Conservation (phyloP, 2,797 vertebrate species). For the Australoheros facetus region DNA sequence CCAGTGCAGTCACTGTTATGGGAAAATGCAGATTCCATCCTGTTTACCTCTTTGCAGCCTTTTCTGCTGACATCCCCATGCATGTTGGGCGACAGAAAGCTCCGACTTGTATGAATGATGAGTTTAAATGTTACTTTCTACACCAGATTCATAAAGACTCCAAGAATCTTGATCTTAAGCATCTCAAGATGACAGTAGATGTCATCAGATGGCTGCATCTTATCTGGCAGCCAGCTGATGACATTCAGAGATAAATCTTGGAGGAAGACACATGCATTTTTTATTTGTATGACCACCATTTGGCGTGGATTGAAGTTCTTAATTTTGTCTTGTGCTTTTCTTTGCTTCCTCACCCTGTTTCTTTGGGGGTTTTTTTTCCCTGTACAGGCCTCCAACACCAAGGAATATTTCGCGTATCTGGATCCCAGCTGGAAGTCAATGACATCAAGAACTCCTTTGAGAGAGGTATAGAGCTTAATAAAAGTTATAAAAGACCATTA, state of each 20-base stretch:
- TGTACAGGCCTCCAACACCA: conserved; percentile 95
- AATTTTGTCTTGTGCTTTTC: not conserved
- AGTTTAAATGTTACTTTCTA: conserved; percentile 11
- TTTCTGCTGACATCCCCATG: conserved; percentile 3
- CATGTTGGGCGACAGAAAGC: not conserved
- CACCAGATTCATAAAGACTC: not conserved
- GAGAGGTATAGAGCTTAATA: conserved; percentile 83
- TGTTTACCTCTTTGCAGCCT: conserved; percentile 29
- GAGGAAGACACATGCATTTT: conserved; percentile 23
- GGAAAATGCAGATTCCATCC: conserved; percentile 47
- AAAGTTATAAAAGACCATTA: not conserved
- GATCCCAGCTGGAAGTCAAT: conserved; percentile 98
- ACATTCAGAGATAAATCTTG: not conserved
- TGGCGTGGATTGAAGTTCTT: not conserved
- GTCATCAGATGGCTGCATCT: not conserved
- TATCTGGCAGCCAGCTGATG: not conserved
- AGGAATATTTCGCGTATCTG: conserved; percentile 96
- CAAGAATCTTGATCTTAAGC: not conserved
- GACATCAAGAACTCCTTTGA: conserved; percentile 99
- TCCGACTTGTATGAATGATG: not conserved
- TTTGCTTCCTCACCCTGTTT: not conserved
- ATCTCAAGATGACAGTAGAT: conserved; percentile 1
- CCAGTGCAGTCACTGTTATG: conserved; percentile 36
- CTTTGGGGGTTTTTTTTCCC: conserved; percentile 6
- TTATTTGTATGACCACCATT: not conserved